These are phyloP conservation scores for Australoheros facetus DNA, from an alignment of 2,797 vertebrate species.

Conservation along the genomic window DNA sequence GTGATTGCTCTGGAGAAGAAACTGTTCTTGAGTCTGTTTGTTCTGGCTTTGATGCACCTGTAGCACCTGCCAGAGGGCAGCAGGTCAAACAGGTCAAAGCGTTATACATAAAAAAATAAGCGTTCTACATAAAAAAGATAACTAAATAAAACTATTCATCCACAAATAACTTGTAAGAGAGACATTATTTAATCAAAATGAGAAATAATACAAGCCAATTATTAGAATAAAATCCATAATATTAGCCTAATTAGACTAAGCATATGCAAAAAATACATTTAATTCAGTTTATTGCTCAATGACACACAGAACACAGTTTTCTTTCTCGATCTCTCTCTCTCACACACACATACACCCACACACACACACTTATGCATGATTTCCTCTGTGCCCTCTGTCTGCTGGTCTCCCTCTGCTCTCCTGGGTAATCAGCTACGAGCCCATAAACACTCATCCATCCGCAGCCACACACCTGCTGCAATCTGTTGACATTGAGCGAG, in stretches of 20 bases:
- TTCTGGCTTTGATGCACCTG: no score
- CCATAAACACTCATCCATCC: constrained; percentile 54
- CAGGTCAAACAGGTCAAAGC: no score
- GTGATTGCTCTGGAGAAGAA: no score
- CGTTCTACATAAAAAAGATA: no score
- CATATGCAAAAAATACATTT: neutral
- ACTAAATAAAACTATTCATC: neutral
- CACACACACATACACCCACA: neutral
- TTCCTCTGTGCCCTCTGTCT: constrained; percentile 25
- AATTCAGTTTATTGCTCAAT: neutral
- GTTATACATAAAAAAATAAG: no score
- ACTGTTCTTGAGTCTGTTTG: no score
- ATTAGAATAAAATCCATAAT: neutral
- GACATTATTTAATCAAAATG: neutral
- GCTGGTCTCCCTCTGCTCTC: constrained; percentile 25
- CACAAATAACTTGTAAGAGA: neutral
- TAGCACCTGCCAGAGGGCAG: no score
- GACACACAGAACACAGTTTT: neutral
- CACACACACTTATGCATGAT: neutral
- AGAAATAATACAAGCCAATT: neutral
- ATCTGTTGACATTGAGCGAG: constrained; percentile 49
- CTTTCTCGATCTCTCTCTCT: neutral
- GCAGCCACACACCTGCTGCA: constrained; percentile 54
- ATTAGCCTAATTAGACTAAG: neutral
- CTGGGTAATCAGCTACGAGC: constrained; percentile 56